Conservation (phyloP, 2,113 vertebrate species). For the Promerops cafer region DNA sequence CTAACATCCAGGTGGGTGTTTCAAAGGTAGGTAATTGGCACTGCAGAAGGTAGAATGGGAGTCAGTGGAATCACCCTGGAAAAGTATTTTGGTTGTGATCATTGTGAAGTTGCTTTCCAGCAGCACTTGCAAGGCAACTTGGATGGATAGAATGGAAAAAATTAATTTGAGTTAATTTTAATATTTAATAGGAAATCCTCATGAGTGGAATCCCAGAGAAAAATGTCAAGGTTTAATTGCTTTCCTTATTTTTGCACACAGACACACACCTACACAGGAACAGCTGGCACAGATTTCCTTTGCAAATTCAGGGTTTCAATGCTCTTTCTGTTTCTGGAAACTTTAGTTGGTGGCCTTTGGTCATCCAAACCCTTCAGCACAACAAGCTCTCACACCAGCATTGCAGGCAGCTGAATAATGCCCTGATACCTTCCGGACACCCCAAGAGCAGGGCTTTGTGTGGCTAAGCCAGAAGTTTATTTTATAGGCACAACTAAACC, state of each 20-base stretch:
- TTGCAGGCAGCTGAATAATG: not conserved
- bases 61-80: not conserved
- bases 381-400: not conserved
- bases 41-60: not conserved
- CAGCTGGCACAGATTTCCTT: not conserved
- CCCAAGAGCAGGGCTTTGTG: not conserved
- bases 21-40: not conserved
- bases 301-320: not conserved
- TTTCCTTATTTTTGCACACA: not conserved
- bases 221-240: slow-evolving; percentile 16
- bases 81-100: not conserved
- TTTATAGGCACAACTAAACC: not conserved
- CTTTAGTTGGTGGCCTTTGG: not conserved
- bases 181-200: not conserved
- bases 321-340: not conserved
- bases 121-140: not conserved
- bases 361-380: not conserved
- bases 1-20: not conserved
- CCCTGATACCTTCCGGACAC: not conserved
- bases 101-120: not conserved
- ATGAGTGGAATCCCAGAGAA: not conserved
- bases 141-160: not conserved
- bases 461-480: not conserved
- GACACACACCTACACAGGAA: not conserved
- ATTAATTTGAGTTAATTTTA: not conserved